Base-by-base conservation (phyloP, 2,888 invertebrate genomes). In the Agriopis aurantiaria region DNA sequence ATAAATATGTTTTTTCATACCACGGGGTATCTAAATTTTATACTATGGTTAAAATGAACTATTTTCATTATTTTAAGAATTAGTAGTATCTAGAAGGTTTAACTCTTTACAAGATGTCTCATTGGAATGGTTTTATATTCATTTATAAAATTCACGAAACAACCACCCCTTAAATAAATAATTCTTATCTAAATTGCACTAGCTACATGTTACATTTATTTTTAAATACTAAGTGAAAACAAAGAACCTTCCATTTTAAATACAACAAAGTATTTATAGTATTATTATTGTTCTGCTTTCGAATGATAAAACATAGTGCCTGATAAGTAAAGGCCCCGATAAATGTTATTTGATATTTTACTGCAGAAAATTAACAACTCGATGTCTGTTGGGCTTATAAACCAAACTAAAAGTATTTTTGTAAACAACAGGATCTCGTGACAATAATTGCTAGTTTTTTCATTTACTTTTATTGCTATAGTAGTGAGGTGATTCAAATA, bases 171-270 rank as follows among this genome's bases (percentile, higher is more conserved):
- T 83, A 86, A 85, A 86, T 88, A 88, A 87, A 87, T 88, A 85
- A 84, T 85, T 87, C 78, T 71, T 64, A 81, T 74, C 88, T 90
- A 91, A 90, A 91, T 91, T 91, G 87, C 86, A 88, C 91, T 91
- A 91, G 78, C 90, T 90, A 90, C 78, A 82, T 83, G 84, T 83
- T 80, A 86, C 78, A 80, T 75, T 79, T 74, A 70, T 73, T 63
- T 68, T 75, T 40, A 57, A 53, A 66, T 57, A 53, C 55, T 67
- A 59, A 53, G n/a, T 65, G 57, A 63, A 64, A 71, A 68, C 65
- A 53, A 62, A 55, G 11, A 61, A 41, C 12, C 14, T 12, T 61
- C 52, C 17, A 48, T 49, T 68, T 65, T 49, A 41, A 61, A 41
- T 51, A 51, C 43, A 51, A 51, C 11, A 45, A 45, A 51, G 17